Base-by-base conservation (phyloP, 2,797 vertebrate species). In the Clarias pachynema region DNA sequence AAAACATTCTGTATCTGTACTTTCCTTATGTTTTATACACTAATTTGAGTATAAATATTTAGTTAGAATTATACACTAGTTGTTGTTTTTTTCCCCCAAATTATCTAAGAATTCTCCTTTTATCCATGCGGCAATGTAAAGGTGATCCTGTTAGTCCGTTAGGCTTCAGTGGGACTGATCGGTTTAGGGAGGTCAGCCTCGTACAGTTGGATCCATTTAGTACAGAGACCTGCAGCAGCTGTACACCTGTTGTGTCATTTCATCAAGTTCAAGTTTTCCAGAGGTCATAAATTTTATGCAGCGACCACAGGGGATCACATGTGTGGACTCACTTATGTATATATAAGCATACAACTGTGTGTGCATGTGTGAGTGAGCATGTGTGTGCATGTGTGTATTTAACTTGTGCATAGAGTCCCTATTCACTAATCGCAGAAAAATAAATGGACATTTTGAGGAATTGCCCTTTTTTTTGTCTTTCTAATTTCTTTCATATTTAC, bases 231-330 rank as follows among this genome's bases (percentile, higher is more conserved):
- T 83, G 81, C 68, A 77, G 22, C 69, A 89, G 83, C 84, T 79
- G 65, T 73, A 73, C 89, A 90, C 89, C 90, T 91, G 88, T 88
- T 84, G 78, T 83, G 84, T 81, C 84, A 84, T 84, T 87, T 91
- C 84, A 72, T 84, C 85, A 70, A 79, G 72, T 88, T 84, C 79
- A 87, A 84, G 88, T 87, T 88, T 81, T 87, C 74, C 83, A 87
- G 86, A 89, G 87, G 86, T 79, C 87, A 77, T 87, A 88, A 84
- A 89, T 89, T 84, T 82, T 85, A 66, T 65, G 65, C 65, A 60
- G 73, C 37, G 56, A 66, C 88, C 82, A 82, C 66, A 29, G 80
- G 75, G 83, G 84, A 88, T 83, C 82, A 86, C 85, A 89, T 85
- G 83, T 89, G 87, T 62, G 34, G 84, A 89, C 81, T 87, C 65